Conservation (phyloP, 2,888 invertebrate species). For the Campoplex nolae region DNA sequence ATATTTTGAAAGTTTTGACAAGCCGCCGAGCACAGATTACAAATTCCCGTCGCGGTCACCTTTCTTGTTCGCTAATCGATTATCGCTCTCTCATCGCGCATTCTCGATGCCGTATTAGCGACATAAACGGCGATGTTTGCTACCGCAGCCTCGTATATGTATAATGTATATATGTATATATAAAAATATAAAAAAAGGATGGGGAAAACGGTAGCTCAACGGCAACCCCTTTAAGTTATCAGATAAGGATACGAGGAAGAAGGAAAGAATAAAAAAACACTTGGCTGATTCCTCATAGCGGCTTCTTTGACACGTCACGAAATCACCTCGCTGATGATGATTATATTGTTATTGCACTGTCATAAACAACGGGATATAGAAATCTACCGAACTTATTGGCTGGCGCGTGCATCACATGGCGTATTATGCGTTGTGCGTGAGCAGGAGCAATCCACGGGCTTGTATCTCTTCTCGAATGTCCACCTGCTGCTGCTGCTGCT, state of each 20-base stretch:
- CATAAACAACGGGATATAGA: conserved; percentile 60
- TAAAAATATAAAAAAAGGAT: background rate
- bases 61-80: conserved; percentile 53
- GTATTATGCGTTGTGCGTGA: conserved; percentile 52
- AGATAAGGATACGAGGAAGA: conserved; percentile 31
- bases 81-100: conserved; percentile 42
- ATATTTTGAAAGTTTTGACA: conserved; percentile 1
- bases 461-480: conserved; percentile 22
- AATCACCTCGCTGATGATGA: conserved; percentile 49
- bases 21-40: conserved; percentile 11
- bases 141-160: background rate
- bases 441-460: conserved; percentile 54
- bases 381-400: conserved; percentile 25
- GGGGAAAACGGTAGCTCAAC: conserved; percentile 50
- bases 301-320: conserved; percentile 51
- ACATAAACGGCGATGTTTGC: conserved; percentile 40
- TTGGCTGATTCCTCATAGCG: conserved; percentile 30
- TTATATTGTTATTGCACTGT: conserved; percentile 59
- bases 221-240: conserved; percentile 47
- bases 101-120: conserved; percentile 16
- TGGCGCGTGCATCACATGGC: conserved; percentile 44
- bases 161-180: background rate
- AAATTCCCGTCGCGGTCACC: conserved; percentile 46
- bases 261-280: background rate
- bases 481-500: conserved; percentile 49